Evolutionary conservation across 2,797 vertebrate genomes (phyloP), one percentile per base, ranked within the genome.

Genomic region (Gallinago solitaria): DNA sequence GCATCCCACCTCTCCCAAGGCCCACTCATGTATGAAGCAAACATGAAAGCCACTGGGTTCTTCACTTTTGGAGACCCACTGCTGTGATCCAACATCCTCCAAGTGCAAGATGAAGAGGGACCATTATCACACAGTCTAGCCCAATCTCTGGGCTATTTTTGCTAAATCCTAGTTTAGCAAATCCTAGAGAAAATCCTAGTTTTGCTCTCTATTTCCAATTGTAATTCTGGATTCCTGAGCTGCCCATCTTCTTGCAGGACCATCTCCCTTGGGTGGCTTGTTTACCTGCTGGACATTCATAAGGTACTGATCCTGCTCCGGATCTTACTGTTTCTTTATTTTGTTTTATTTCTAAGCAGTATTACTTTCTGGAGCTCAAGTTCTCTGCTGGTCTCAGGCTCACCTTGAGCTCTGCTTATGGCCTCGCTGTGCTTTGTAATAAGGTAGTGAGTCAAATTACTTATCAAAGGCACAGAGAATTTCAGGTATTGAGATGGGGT

Each of bases 51-150:
- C 7, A 16, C 17, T 14, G 19, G 2, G 3, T 8, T 48, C 41
- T 37, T 82, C 12, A 5, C 9, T 1, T 0, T 20, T 47, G 33
- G 63, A 71, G 16, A 67, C 9, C 12, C 6, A 1, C 15, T 39
- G 28, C 11, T 4, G 2, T n/a, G 27, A 63, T 84, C 30, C 63
- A 65, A 2, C 14, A 5, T 16, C 17, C 23, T 33, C 53, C 59
- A 47, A 51, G 28, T 7, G 5, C 19, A 37, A 23, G 60, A 48
- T 9, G 6, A 65, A 30, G 41, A 73, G 32, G 19, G 9, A 16
- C 37, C 2, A 2, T 63, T 64, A 32, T 48, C 53, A 2, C 15
- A 9, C 32, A 9, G 15, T 16, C 53, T 11, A 43, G 11, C 37
- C 13, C 5, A 8, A 61, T 7, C 33, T 87, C 25, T 51, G 68